These are phyloP conservation scores for Sparidentex hasta DNA, from an alignment of 2,797 vertebrate genomes.

Conservation along the genomic window DNA sequence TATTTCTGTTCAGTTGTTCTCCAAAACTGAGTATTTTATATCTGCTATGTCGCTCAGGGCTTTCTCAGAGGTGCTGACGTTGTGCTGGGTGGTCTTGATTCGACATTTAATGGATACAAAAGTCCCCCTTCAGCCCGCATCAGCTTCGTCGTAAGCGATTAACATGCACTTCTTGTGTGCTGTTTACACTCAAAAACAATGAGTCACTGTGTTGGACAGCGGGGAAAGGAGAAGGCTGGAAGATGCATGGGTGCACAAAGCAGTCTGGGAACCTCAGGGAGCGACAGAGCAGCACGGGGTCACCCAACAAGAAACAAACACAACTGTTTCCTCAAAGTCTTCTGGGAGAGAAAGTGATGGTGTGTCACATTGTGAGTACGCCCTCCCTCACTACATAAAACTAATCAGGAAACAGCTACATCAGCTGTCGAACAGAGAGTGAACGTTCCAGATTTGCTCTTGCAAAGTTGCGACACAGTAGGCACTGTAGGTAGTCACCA, in stretches of 20 bases:
- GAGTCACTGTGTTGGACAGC: slow-evolving; percentile 51
- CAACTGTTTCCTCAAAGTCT: slow-evolving; percentile 28
- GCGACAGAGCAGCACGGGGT: slow-evolving; percentile 31
- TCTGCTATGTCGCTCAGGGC: slow-evolving; percentile 13
- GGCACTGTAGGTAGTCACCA: neutral
- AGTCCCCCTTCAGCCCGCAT: slow-evolving; percentile 35
- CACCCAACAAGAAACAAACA: slow-evolving; percentile 43
- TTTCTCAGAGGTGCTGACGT: slow-evolving; percentile 20
- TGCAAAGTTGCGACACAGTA: neutral
- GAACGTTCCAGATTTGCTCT: slow-evolving; percentile 20
- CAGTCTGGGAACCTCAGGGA: slow-evolving; percentile 21
- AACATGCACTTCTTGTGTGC: slow-evolving; percentile 31
- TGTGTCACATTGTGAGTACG: slow-evolving; percentile 18
- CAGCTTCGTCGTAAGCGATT: slow-evolving; percentile 57
- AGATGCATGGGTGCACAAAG: slow-evolving; percentile 24
- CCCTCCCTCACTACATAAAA: slow-evolving; percentile 4
- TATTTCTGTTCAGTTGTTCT: neutral
- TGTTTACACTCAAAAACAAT: slow-evolving; percentile 53
- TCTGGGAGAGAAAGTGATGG: slow-evolving; percentile 12
- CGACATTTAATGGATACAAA: slow-evolving; percentile 57
- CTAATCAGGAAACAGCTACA: slow-evolving; percentile 35
- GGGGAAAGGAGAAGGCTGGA: slow-evolving; percentile 24
- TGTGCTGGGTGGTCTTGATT: slow-evolving; percentile 64
- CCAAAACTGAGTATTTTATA: slow-evolving; percentile 1
- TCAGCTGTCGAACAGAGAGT: slow-evolving; percentile 10